A percentile compares a stretch with the other conserved stretches of the same genome.
phyloP scores from a whole-genome alignment of 2,797 vertebrate species.

The Columba guinea region DNA sequence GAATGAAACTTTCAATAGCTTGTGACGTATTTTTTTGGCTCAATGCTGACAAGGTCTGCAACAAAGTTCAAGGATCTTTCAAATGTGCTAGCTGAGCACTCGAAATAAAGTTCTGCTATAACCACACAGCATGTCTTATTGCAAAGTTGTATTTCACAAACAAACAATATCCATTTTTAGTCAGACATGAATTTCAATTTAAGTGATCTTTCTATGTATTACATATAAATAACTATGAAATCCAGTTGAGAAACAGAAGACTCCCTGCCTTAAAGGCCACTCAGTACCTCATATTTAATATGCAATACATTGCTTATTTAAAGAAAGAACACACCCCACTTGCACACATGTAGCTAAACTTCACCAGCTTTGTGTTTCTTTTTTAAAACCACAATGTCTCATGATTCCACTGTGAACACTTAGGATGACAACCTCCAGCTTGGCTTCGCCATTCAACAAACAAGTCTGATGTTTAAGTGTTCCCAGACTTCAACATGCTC shows the following conservation, averaged over 20 bases:
- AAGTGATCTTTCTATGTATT: background rate
- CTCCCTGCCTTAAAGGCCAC: background rate
- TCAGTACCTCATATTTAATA: background rate
- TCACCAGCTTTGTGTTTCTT: background rate
- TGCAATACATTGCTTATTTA: background rate
- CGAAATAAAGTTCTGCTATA: background rate
- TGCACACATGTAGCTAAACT: background rate
- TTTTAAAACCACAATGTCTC: background rate
- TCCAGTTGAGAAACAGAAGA: background rate
- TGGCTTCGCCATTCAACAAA: constrained; percentile 4
- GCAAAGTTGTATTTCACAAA: background rate
- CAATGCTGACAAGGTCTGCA: background rate
- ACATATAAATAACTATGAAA: background rate
- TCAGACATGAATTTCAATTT: background rate
- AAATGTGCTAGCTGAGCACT: background rate
- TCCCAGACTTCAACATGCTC: background rate
- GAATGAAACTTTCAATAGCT: background rate
- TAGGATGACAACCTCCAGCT: background rate
- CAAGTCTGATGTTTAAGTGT: background rate
- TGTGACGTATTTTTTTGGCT: background rate
- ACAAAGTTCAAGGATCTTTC: constrained; percentile 1
- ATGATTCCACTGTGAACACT: background rate
- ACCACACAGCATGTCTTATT: background rate
- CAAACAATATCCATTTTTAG: background rate
- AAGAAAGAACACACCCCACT: background rate